Evolutionary conservation across 2,888 invertebrate species (phyloP).

Genomic region (Adelognathus sp.): DNA sequence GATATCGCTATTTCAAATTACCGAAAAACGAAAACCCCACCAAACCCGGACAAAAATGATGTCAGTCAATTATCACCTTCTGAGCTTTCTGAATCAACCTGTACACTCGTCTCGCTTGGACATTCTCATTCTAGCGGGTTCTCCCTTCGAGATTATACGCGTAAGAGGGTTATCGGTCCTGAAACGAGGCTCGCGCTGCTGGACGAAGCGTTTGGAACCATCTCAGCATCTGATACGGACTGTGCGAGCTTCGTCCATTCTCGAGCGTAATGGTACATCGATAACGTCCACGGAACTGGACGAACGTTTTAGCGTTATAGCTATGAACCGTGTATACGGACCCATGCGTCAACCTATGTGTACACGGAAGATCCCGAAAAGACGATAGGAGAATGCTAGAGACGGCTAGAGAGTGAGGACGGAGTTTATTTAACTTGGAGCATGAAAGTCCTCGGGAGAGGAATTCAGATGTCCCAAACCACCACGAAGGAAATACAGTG

Average conservation of each 20-base stretch:
- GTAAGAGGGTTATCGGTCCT: background rate
- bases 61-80: too few species aligned
- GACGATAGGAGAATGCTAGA: too few species aligned
- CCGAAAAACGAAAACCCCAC: too few species aligned
- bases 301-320: background rate
- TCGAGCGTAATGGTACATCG: background rate
- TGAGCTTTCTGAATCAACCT: too few species aligned
- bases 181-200: background rate
- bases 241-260: constrained; percentile 7
- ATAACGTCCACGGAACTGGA: background rate
- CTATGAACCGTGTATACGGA: background rate
- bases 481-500: constrained; percentile 18
- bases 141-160: background rate
- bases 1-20: too few species aligned
- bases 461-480: constrained; percentile 41
- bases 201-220: background rate
- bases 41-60: too few species aligned
- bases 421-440: constrained; percentile 55
- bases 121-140: background rate
- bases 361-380: background rate
- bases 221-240: background rate
- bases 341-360: background rate
- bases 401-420: background rate
- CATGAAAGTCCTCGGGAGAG: constrained; percentile 40
- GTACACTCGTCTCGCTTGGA: background rate